Base-by-base conservation (phyloP, 1,140 invertebrate species). In the Drosophila sucinea region DNA sequence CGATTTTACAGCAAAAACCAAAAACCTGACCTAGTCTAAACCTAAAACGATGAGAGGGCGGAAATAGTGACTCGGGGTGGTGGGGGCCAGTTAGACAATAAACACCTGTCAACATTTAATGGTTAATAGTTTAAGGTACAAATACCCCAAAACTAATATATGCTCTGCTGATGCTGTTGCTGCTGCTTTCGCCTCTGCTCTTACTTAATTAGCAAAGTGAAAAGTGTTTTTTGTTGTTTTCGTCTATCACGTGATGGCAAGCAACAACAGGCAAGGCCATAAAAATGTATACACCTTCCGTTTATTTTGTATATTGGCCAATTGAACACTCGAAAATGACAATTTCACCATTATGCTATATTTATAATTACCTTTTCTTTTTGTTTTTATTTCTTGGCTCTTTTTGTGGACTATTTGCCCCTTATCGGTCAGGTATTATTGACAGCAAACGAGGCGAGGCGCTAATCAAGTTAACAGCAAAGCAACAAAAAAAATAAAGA, bases 311-410 rank as follows among this genome's bases (percentile, higher is more conserved):
- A 67, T 73, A 87, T 87, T 87, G 83, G 80, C 56, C 79, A 87
- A 87, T 87, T 58, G 83, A 35, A 73, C 84, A 87, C 84, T 89
- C 60, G 83, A 89, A 89, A 73, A 67, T 89, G 83, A 84, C 86
- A 87, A 77, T 73, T 70, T 75, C 64, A 68, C 75, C 68, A 73
- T 78, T 78, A 58, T 72, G 73, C 69, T 73, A 75, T 79, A 83
- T 83, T 74, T 78, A 87, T 77, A 73, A 70, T 67, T 57, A 67
- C 35, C 5, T 27, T 17, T 61, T 33, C 32, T 41, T 60, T 25
- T 41, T 35, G 17, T 38, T 62, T n/a, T 62, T 35, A 30, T 47
- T 32, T 10, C 23, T 25, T 64, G 6, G 25, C 35, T n/a, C 17
- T 17, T 41, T 38, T 55, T 41, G 73, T 55, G 17, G 73, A 41